A percentile compares a stretch with the other conserved stretches of the same genome.
phyloP scores from a whole-genome alignment of 2,113 vertebrate species.

The Ictidomys tridecemlineatus region DNA sequence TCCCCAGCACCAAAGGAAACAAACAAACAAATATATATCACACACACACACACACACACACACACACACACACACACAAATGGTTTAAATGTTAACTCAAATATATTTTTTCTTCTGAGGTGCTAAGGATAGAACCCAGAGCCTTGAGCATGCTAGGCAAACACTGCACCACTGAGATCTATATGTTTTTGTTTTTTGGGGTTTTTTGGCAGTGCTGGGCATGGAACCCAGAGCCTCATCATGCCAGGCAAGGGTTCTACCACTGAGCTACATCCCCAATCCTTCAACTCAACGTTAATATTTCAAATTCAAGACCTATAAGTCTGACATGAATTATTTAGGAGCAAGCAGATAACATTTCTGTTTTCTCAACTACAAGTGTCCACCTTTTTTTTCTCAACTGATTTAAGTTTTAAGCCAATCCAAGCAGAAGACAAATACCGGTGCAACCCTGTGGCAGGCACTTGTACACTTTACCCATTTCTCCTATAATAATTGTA shows the following conservation, averaged over 20 bases:
- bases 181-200: too few species aligned
- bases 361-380: background rate
- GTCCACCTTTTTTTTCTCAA: background rate
- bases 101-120: background rate
- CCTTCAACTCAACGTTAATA: background rate
- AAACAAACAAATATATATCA: too few species aligned
- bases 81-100: background rate
- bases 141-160: background rate
- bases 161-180: too few species aligned
- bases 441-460: background rate
- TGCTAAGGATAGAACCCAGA: background rate
- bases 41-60: background rate
- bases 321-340: background rate
- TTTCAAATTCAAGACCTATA: background rate
- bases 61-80: background rate
- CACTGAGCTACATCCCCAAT: background rate
- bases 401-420: background rate
- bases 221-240: too few species aligned
- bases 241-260: background rate
- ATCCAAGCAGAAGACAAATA: background rate
- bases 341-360: background rate
- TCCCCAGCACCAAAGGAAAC: too few species aligned
- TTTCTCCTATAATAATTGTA: background rate
- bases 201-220: too few species aligned
- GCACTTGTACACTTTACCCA: rapidly evolving